phyloP scores from a whole-genome alignment of 2,797 vertebrate species.

The Helarctos malayanus region DNA sequence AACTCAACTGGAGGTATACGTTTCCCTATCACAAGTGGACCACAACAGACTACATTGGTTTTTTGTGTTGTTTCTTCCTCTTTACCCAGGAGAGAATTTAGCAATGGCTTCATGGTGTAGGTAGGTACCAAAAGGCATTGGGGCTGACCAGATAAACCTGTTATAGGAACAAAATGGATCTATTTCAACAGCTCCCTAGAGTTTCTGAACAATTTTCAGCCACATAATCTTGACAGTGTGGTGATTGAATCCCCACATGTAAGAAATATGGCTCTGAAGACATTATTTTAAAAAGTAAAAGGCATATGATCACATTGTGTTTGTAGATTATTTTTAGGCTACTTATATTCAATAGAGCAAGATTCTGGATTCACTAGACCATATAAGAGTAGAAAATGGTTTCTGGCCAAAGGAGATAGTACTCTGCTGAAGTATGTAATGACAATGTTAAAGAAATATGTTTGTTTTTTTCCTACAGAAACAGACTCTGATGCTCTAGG shows the following conservation, averaged over 20 bases:
- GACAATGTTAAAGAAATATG: background rate
- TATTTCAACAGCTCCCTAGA: background rate
- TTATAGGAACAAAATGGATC: background rate
- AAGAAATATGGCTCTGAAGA: background rate
- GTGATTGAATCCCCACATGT: background rate
- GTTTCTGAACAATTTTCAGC: background rate
- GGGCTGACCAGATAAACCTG: background rate
- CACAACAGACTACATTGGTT: rapidly evolving
- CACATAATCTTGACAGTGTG: background rate
- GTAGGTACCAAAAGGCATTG: background rate
- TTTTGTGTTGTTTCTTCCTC: background rate
- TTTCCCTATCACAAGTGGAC: background rate
- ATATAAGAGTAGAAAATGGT: background rate
- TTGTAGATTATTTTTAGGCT: background rate
- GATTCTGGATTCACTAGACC: background rate
- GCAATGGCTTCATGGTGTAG: background rate
- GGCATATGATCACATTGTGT: background rate
- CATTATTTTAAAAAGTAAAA: background rate
- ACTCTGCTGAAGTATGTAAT: background rate
- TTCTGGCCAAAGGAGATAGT: background rate
- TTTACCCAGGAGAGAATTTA: background rate
- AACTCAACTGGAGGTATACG: background rate
- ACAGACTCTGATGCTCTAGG: background rate
- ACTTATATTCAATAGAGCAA: background rate
- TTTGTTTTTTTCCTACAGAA: background rate